Base-by-base conservation (phyloP, 2,888 invertebrate genomes). In the Ceraclea dissimilis region DNA sequence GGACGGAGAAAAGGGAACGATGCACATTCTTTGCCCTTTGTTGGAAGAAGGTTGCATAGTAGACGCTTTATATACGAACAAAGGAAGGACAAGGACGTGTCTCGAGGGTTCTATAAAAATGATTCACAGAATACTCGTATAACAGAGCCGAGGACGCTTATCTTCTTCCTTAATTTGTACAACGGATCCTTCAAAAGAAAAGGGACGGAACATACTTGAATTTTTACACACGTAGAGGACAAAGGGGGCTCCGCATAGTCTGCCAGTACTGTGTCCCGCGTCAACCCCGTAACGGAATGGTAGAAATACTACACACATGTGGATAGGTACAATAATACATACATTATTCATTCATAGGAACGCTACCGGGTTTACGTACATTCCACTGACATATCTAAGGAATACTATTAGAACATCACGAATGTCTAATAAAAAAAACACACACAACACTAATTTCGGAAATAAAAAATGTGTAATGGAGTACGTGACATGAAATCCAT, bases 11-110 rank as follows among this genome's bases (percentile, higher is more conserved):
- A 39, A 16, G 39, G 39, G 13, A 13, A 16, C 8, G 13, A 8
- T 4, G 13, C 8, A 39, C 39, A 39, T 39, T 39, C 39, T 16
- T 39, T 4, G 16, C 39, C 13, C 39, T 8, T 39, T 39, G 19
- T 47, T 33, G n/a, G 34, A 33, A 48, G 21, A 11, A 47, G 52
- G 52, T 52, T 26, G 39, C 10, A 39, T 43, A 39, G 33, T 44
- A 39, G 51, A 51, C 51, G 19, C 52, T 33, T 48, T 47, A 48
- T n/a, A 47, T 16, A 16, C 31, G 53, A 48, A 53, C 53, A 53
- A 53, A 48, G 48, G 53, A 39, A n/a, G 31, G 33, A 53, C 55
- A 55, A 55, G 55, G 55, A 55, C 55, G 55, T 49, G 55, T 55
- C 55, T 50, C 55, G 46, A 55, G 55, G 55, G 51, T 46, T 34